Evolutionary conservation across 1,140 invertebrate species (phyloP).

Genomic region (Zeugodacus cucurbitae): DNA sequence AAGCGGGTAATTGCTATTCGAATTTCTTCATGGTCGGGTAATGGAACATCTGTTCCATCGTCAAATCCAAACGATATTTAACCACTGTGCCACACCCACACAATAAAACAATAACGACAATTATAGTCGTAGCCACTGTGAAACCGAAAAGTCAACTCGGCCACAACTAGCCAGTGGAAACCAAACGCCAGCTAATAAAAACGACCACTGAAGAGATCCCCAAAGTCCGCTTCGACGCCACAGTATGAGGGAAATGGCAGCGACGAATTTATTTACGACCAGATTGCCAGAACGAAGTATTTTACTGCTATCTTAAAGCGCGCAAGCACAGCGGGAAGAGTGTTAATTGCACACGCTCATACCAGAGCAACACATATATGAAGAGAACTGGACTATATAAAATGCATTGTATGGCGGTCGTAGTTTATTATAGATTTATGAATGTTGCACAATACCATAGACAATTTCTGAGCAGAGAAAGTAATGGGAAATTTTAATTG

Average conservation of each 20-base stretch:
- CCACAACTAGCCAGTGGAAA: conserved; percentile 28
- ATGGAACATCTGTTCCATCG: too few relatives aligned
- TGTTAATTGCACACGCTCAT: neutral
- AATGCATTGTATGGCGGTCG: neutral
- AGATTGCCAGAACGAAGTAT: neutral
- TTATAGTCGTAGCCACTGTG: neutral
- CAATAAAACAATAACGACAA: neutral
- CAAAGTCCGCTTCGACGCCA: neutral
- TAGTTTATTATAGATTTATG: conserved; percentile 6
- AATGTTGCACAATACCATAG: neutral
- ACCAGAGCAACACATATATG: too few relatives aligned
- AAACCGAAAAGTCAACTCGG: conserved; percentile 12
- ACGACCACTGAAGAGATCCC: neutral
- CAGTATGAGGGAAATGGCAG: neutral
- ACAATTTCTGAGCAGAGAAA: neutral
- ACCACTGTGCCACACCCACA: neutral
- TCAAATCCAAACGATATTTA: too few relatives aligned
- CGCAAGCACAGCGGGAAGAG: neutral
- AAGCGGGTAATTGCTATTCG: too few relatives aligned
- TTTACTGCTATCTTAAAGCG: neutral
- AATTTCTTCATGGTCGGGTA: too few relatives aligned
- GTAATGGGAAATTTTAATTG: neutral
- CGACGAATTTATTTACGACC: conserved; percentile 32
- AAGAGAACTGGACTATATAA: neutral
- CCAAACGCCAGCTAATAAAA: conserved; percentile 20